A percentile compares a stretch with the other conserved stretches of the same genome.
These are phyloP conservation scores for Fregata magnificens DNA, from an alignment of 2,113 vertebrate genomes.

Conservation along the genomic window DNA sequence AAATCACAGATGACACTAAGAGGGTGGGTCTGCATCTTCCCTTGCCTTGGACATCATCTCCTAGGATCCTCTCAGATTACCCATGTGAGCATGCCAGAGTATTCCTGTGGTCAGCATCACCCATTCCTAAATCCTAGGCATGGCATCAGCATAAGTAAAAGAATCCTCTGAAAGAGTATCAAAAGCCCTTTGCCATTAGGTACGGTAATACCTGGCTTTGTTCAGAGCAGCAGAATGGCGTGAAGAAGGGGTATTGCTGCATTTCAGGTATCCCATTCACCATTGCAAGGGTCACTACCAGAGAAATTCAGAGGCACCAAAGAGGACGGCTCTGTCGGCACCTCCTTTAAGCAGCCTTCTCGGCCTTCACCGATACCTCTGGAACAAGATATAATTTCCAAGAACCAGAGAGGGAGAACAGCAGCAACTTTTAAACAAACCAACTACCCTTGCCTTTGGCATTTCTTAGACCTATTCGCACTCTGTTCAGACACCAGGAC, in stretches of 20 bases:
- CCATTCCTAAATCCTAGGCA: background rate
- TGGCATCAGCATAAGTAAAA: background rate
- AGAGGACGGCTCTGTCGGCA: background rate
- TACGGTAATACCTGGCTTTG: rapidly evolving
- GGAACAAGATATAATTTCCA: background rate
- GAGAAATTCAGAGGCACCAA: background rate
- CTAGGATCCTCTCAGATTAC: background rate
- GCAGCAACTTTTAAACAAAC: background rate
- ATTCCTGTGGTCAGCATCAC: background rate
- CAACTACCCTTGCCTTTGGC: background rate
- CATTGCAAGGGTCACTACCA: background rate
- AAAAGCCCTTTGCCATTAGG: background rate
- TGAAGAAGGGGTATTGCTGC: background rate
- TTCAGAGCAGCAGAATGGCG: background rate
- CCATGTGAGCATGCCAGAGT: background rate
- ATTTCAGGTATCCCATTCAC: background rate
- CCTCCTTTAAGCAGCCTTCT: background rate
- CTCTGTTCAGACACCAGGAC: background rate
- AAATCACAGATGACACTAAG: background rate
- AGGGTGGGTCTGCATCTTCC: background rate
- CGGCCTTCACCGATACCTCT: background rate
- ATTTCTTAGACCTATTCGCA: background rate
- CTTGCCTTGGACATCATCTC: background rate
- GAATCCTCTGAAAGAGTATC: too few relatives aligned
- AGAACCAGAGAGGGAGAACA: background rate